A percentile compares a stretch with the other conserved stretches of the same genome.
Evolutionary conservation across 1,140 invertebrate genomes (phyloP).

Genomic region (Meloidogyne hapla): DNA sequence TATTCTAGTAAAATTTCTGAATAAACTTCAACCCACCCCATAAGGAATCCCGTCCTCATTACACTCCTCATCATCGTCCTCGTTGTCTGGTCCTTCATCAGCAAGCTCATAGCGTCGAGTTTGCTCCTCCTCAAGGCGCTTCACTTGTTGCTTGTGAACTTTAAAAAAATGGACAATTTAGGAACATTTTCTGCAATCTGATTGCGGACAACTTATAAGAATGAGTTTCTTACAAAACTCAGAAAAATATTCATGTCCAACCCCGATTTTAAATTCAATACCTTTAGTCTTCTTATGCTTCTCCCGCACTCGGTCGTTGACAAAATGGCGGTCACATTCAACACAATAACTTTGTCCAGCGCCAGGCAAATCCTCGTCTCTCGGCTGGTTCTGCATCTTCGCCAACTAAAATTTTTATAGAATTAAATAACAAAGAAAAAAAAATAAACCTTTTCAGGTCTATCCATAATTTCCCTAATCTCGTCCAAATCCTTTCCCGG

Average conservation of each 20-base stretch:
- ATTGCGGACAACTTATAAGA: neutral
- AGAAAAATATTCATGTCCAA: too few species aligned
- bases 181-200: too few species aligned
- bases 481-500: constrained; percentile 67
- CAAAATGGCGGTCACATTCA: constrained; percentile 64
- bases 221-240: too few species aligned
- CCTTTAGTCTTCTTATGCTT: constrained; percentile 55
- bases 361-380: constrained; percentile 67
- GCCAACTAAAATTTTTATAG: constrained; percentile 26
- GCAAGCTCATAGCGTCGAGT: too few species aligned
- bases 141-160: constrained; percentile 59
- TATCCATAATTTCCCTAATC: constrained; percentile 66
- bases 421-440: neutral
- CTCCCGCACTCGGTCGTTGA: constrained; percentile 35
- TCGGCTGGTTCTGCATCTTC: constrained; percentile 55
- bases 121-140: constrained; percentile 51
- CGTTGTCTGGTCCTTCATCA: too few species aligned
- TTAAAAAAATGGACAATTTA: neutral
- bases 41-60: neutral
- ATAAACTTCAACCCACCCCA: neutral
- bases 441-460: constrained; percentile 59
- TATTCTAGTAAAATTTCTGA: too few species aligned
- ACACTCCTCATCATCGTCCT: neutral
- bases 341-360: constrained; percentile 67
- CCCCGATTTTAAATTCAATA: neutral